Conservation (phyloP, 1,140 invertebrate genomes). For the Pachypeltis micranthus region DNA sequence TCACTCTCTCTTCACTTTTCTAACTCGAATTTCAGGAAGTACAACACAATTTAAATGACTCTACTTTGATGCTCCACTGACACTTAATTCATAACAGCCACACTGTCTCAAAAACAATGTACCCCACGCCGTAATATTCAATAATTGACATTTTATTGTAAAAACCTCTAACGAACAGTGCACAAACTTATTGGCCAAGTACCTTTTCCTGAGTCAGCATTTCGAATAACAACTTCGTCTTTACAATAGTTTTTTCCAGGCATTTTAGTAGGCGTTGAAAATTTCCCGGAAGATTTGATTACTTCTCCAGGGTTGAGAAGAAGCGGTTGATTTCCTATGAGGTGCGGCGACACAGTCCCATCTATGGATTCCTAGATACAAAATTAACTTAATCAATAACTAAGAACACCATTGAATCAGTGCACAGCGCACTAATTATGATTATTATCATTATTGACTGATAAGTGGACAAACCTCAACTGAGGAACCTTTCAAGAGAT, state of each 20-base stretch:
- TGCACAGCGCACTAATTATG: neutral
- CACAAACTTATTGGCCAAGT: constrained; percentile 28
- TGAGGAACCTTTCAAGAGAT: neutral
- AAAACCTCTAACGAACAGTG: no score
- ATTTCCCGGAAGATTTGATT: constrained; percentile 76
- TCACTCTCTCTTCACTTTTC: no score
- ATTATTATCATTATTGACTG: neutral
- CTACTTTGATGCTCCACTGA: no score
- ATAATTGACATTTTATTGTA: no score
- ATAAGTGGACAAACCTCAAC: neutral
- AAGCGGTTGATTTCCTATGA: constrained; percentile 33
- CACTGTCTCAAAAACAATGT: no score
- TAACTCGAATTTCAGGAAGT: no score
- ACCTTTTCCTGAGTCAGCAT: constrained; percentile 92
- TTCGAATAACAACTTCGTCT: constrained; percentile 85
- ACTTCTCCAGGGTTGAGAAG: constrained; percentile 66
- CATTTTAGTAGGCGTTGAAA: constrained; percentile 74
- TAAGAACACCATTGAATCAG: no score
- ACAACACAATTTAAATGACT: no score
- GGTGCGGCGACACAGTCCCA: neutral
- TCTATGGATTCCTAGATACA: neutral
- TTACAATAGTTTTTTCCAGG: constrained; percentile 84
- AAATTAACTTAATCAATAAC: no score
- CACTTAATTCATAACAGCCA: neutral
- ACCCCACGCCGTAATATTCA: no score